Evolutionary conservation across 2,113 vertebrate species (phyloP).

Genomic region (Cichladusa arquata): DNA sequence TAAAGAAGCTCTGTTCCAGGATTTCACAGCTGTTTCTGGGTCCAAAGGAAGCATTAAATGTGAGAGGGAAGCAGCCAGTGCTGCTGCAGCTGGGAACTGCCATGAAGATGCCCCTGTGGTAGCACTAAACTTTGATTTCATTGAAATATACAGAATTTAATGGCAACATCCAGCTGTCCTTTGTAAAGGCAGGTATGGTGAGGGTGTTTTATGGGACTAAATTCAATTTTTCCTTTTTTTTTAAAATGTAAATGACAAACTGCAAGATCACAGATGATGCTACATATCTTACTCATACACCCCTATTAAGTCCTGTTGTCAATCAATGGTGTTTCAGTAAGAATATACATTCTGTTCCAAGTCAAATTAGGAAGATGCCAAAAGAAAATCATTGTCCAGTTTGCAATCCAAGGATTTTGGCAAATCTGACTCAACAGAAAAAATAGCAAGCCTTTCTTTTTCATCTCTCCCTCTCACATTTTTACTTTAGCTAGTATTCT

Average conservation of each 20-base stretch:
- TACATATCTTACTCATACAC: background rate
- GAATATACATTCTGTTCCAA: background rate
- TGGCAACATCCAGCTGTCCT: background rate
- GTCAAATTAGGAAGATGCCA: background rate
- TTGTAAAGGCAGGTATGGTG: background rate
- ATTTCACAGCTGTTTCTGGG: background rate
- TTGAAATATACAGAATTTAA: background rate
- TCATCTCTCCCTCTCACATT: background rate
- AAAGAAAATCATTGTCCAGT: background rate
- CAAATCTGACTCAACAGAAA: background rate
- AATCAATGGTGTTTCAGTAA: background rate
- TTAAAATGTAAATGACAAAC: background rate
- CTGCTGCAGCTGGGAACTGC: background rate
- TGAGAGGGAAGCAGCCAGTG: background rate
- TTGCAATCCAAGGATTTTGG: background rate
- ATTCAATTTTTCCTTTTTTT: background rate
- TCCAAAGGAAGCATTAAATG: background rate
- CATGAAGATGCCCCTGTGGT: background rate
- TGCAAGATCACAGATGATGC: background rate
- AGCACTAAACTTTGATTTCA: background rate
- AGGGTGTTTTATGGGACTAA: background rate
- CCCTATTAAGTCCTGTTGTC: background rate
- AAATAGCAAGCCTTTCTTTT: background rate
- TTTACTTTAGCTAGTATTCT: background rate
- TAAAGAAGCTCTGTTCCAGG: background rate